Conservation (phyloP, 2,113 vertebrate species). For the Onychostoma macrolepis region DNA sequence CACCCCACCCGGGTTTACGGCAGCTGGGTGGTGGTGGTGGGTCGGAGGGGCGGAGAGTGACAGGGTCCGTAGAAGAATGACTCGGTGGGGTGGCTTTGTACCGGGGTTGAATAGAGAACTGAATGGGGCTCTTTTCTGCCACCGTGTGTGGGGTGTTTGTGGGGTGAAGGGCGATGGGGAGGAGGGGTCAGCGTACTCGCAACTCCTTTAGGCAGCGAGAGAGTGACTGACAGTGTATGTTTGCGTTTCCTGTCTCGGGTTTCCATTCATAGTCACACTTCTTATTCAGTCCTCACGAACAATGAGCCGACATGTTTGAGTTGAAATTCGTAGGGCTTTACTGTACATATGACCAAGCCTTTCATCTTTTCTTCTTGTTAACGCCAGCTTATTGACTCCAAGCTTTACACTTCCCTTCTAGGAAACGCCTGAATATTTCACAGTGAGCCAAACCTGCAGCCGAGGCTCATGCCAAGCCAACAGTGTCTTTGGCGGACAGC, state of each 20-base stretch:
- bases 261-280: constrained; percentile 59
- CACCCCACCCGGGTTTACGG: constrained; percentile 55
- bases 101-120: constrained; percentile 75
- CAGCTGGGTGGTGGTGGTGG: constrained; percentile 76
- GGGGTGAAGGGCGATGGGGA: constrained; percentile 60
- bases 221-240: constrained; percentile 51
- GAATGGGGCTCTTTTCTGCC: constrained; percentile 71
- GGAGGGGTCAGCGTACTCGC: constrained; percentile 48
- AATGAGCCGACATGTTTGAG: constrained; percentile 41
- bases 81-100: constrained; percentile 82
- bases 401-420: constrained; percentile 4
- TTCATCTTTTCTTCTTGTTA: constrained; percentile 33
- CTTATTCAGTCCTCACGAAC: constrained; percentile 50
- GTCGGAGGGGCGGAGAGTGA: constrained; percentile 68
- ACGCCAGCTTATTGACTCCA: constrained; percentile 6
- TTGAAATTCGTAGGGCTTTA: constrained; percentile 25
- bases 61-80: constrained; percentile 78
- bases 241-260: constrained; percentile 62
- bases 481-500: constrained; percentile 43
- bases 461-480: constrained; percentile 6
- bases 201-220: constrained; percentile 39
- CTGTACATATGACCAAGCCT: constrained; percentile 39
- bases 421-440: neutral
- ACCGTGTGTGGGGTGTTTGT: constrained; percentile 74
- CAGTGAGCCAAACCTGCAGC: constrained; percentile 16